A percentile compares a stretch with the other conserved stretches of the same genome.
Conservation (phyloP, 2,797 vertebrate species). For the Falco cherrug region DNA sequence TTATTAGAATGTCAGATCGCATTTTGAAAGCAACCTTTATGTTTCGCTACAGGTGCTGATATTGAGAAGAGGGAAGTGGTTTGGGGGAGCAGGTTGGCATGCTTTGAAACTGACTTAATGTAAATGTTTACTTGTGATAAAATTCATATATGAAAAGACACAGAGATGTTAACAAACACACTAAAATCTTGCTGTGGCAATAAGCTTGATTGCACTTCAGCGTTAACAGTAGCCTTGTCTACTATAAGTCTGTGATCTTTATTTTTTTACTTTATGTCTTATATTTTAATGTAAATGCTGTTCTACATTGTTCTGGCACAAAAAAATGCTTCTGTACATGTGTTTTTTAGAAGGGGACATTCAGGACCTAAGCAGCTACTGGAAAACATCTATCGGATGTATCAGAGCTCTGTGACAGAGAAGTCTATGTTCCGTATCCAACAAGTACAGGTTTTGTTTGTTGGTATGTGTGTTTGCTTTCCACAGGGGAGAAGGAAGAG, state of each 20-base stretch:
- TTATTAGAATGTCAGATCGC: not conserved
- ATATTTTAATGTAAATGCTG: not conserved
- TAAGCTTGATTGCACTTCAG: not conserved
- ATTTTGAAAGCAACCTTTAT: not conserved
- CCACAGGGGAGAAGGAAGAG: not conserved
- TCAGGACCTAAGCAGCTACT: not conserved
- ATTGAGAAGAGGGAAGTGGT: not conserved
- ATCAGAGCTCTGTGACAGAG: not conserved
- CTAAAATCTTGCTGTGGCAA: not conserved
- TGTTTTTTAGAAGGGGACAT: not conserved
- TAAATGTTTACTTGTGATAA: not conserved
- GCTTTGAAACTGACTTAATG: not conserved
- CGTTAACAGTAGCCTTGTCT: not conserved
- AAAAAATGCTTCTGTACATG: not conserved
- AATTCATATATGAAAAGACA: not conserved
- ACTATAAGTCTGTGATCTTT: not conserved
- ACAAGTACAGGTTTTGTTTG: not conserved
- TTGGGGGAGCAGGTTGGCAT: not conserved
- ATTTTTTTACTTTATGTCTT: not conserved
- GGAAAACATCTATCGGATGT: not conserved
- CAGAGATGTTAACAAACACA: not conserved
- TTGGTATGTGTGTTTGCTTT: not conserved
- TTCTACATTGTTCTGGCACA: not conserved
- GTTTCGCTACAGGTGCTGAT: not conserved
- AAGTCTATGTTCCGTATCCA: not conserved